Conservation (phyloP, 2,113 vertebrate species). For the Pedetes capensis region DNA sequence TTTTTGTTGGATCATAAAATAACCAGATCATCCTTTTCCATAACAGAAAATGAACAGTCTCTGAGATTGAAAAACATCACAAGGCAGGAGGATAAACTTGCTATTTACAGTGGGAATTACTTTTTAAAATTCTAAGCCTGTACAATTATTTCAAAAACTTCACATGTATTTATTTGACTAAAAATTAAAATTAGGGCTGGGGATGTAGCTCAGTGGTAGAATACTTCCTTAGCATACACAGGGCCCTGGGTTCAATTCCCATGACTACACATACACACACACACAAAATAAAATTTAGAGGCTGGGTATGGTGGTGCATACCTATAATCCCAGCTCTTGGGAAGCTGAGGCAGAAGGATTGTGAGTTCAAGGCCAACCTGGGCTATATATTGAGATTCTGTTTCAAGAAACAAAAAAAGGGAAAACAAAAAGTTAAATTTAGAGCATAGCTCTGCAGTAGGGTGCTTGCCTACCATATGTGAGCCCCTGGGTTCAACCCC, state of each 20-base stretch:
- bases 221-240: neutral
- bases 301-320: no score
- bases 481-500: neutral
- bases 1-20: neutral
- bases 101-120: neutral
- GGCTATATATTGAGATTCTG: no score
- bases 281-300: no score
- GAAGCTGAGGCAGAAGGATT: no score
- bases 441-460: neutral
- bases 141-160: neutral
- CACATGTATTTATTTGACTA: neutral
- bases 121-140: constrained; percentile 4
- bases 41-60: neutral
- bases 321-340: no score
- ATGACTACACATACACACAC: no score
- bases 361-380: no score
- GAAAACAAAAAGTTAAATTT: no score
- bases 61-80: neutral
- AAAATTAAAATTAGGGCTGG: neutral
- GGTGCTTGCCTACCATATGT: neutral
- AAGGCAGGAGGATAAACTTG: neutral
- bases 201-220: neutral
- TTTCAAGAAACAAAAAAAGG: no score
- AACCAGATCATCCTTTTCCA: neutral
- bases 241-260: neutral